phyloP scores from a whole-genome alignment of 2,113 vertebrate genomes.

The Petrocephalus zakoni region DNA sequence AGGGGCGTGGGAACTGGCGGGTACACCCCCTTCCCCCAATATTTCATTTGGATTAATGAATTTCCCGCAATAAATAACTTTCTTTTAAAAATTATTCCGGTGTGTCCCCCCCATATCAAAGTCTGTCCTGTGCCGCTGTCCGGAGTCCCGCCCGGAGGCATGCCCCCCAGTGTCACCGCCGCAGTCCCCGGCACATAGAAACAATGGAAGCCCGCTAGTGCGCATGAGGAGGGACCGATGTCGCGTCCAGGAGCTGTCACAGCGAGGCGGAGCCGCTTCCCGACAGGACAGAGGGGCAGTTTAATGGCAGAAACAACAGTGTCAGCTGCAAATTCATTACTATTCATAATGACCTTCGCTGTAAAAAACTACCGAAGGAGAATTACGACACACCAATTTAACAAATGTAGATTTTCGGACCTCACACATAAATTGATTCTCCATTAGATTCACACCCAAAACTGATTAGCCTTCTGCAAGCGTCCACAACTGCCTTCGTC shows the following conservation, averaged over 20 bases:
- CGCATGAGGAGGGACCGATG: conserved; percentile 12
- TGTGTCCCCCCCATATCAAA: neutral
- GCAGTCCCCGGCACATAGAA: neutral
- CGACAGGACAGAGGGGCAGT: neutral
- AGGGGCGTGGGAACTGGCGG: neutral
- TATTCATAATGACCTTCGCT: neutral
- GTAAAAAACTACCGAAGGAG: neutral
- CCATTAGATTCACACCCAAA: neutral
- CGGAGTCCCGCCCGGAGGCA: neutral
- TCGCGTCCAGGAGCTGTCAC: conserved; percentile 15
- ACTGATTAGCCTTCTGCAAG: neutral
- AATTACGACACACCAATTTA: neutral
- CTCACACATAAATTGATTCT: neutral
- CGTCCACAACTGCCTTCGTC: neutral
- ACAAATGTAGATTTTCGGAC: neutral
- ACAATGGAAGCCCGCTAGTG: neutral
- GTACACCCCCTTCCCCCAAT: neutral
- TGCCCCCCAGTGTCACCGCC: neutral
- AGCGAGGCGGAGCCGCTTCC: conserved; percentile 7
- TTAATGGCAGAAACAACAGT: neutral
- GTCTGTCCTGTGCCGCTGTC: neutral
- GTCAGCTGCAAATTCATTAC: neutral
- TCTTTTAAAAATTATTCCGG: neutral
- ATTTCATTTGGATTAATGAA: neutral
- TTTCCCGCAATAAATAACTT: neutral